Percentiles rank a stretch among this genome's conserved stretches.
Evolutionary conservation across 2,888 invertebrate genomes (phyloP).

Genomic region (Pseudococcus longispinus): DNA sequence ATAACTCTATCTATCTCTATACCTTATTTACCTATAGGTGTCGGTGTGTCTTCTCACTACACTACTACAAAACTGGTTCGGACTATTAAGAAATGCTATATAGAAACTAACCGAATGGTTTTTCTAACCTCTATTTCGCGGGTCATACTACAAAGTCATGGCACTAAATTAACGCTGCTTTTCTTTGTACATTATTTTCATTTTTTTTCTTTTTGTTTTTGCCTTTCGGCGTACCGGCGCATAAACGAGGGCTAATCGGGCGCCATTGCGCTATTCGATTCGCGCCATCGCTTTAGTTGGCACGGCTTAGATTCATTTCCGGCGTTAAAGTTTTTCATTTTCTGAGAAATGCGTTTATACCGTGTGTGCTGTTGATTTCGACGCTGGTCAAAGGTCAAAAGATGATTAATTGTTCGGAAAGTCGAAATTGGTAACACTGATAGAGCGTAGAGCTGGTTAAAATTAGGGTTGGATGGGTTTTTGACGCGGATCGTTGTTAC

Average conservation of each 20-base stretch:
- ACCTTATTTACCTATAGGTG: background rate
- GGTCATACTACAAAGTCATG: slow-evolving; percentile 32
- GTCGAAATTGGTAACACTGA: background rate
- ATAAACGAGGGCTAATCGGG: background rate
- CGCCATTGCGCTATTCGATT: background rate
- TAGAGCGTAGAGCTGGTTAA: no score
- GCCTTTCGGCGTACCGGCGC: background rate
- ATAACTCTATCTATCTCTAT: slow-evolving; percentile 7
- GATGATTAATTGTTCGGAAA: no score
- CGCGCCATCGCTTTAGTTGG: background rate
- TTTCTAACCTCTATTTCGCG: slow-evolving; percentile 17
- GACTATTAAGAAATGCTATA: slow-evolving; percentile 20
- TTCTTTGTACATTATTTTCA: background rate
- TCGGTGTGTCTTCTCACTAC: background rate
- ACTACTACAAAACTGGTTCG: background rate
- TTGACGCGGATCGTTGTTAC: background rate
- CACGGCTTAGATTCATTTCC: background rate
- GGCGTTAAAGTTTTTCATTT: background rate
- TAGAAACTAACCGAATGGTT: slow-evolving; percentile 7
- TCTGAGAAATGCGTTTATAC: background rate
- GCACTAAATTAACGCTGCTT: slow-evolving; percentile 17
- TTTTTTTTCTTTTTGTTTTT: background rate
- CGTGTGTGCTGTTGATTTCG: background rate
- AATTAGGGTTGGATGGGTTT: no score
- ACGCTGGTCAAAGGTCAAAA: background rate